A percentile compares a stretch with the other conserved stretches of the same genome.
phyloP scores from a whole-genome alignment of 23 tunicate species.

The Styela clava region DNA sequence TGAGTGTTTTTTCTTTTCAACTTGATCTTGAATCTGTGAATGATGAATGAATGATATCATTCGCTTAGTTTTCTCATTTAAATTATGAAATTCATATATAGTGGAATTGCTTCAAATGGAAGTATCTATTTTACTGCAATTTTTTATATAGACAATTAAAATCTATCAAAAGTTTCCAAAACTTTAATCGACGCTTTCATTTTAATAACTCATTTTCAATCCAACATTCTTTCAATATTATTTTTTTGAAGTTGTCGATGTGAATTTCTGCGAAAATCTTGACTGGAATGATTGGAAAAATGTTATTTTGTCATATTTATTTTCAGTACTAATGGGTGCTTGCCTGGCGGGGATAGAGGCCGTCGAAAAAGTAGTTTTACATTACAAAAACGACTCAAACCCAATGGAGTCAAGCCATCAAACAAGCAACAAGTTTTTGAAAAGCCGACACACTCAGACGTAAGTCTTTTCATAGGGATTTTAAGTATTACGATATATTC shows the following conservation, averaged over 20 bases:
- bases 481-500: no score
- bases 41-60: background rate
- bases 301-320: background rate
- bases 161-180: background rate
- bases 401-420: conserved; percentile 73
- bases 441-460: conserved; percentile 59
- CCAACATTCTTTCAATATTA: no score
- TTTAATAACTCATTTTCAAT: no score
- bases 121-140: background rate
- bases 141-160: no score
- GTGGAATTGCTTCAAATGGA: background rate
- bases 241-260: no score
- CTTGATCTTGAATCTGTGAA: no score
- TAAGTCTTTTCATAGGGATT: no score
- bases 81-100: background rate
- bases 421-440: conserved; percentile 45
- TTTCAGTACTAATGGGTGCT: conserved; percentile 73
- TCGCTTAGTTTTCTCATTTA: background rate
- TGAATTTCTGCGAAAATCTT: no score
- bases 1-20: conserved; percentile 19
- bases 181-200: background rate
- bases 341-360: conserved; percentile 91
- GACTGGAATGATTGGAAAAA: no score
- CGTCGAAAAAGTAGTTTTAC: conserved; percentile 74
- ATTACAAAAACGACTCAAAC: conserved; percentile 28